A percentile compares a stretch with the other conserved stretches of the same genome.
These are phyloP conservation scores for Haliclona indistincta DNA, from an alignment of 37 sponge, comb jelly and placozoan species.

Conservation along the genomic window DNA sequence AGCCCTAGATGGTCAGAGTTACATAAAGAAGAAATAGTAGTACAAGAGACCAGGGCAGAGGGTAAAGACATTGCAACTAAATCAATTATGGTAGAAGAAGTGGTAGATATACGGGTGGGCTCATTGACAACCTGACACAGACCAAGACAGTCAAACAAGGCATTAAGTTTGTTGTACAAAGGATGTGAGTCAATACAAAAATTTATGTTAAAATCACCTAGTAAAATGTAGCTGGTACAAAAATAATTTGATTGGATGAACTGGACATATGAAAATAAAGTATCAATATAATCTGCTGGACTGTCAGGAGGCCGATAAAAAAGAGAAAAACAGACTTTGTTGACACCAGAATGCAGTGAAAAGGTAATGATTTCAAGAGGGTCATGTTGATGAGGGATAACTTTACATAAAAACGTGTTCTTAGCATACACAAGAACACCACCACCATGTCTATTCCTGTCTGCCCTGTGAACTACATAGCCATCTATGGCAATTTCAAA, in stretches of 20 bases:
- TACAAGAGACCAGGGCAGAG: too few species aligned
- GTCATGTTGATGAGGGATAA: background rate
- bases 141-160: background rate
- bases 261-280: background rate
- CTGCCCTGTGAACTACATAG: background rate
- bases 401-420: background rate
- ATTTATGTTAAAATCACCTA: too few species aligned
- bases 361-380: background rate
- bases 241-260: background rate
- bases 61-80: too few species aligned
- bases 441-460: conserved; percentile 9
- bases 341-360: background rate
- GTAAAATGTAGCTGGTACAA: background rate
- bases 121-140: too few species aligned
- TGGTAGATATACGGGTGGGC: background rate
- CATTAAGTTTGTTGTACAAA: background rate
- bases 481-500: background rate
- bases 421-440: too few species aligned
- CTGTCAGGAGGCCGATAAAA: conserved; percentile 1
- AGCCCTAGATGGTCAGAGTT: background rate
- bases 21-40: background rate
- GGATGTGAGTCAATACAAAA: background rate
- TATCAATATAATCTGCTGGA: background rate
- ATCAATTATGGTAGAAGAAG: too few species aligned
- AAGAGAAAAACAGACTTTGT: background rate